Evolutionary conservation across 2,888 invertebrate genomes (phyloP), one percentile per base, ranked within the genome.

Genomic region (Idaea aversata): DNA sequence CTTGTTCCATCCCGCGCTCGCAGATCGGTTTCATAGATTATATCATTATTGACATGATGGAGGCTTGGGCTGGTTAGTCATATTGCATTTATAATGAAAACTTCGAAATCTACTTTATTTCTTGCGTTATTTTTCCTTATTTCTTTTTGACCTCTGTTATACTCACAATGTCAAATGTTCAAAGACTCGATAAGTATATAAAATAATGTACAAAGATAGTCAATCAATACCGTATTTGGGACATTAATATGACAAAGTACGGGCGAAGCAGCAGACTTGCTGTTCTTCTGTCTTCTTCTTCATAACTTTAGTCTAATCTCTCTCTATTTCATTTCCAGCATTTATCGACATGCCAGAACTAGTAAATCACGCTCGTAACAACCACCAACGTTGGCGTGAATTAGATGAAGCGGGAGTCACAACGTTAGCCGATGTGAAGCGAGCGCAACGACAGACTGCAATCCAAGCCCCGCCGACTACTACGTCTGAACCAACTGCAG

Each of bases 21-120:
- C 99, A 99, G 93, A 98, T 98, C 79, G 98, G 98, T 66, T 99
- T 99, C 91, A 97, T 99, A 72, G 99, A 99, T 89, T 98, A 97
- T 91, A 99, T 99, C 83, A 98, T 99, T 79, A 97, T 97, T 78
- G 98, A 98, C 83, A 98, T 99, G 98, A 98, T 99, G 93, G 98
- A 98, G 83, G 97, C 98, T 38, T 99, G 99, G 98, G 97, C 98
- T 83, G 97, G 98, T 97, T 80, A 90, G 94, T 90, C 38, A 5
- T 38, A 10, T 57, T 34, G 36, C 15, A 15, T 1, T 15, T 38
- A 64, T 38, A n/a, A 57, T 57, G 57, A n/a, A 15, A 61, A 16
- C 35, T 5, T 47, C 4, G 10, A 36, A 7, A 36, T 36, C 10
- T 47, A 13, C 10, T 47, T 10, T 13, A 0, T 47, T 47, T 47